Base-by-base conservation (phyloP, 2,888 invertebrate genomes). In the Lasioglossum vierecki region DNA sequence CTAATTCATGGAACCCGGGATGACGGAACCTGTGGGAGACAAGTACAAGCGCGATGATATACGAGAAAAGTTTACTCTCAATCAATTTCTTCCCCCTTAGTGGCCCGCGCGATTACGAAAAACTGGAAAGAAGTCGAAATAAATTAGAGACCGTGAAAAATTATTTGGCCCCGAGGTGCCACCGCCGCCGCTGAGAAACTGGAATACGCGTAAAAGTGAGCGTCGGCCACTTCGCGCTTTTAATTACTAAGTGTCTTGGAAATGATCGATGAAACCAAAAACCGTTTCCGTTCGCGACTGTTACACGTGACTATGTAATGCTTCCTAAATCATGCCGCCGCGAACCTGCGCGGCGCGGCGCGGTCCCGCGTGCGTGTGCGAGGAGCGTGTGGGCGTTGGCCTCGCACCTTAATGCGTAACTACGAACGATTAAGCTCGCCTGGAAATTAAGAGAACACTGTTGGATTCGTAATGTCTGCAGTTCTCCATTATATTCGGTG, bases 371-470 rank as follows among this genome's bases (percentile, higher is more conserved):
- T 22, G 39, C 39, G 22, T 22, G 22, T 22, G 35, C 0, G 68
- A 9, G 22, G 46, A 74, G 4, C 13, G 46, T 35, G 71, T 26
- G 46, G 53, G 66, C 70, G 73, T 53, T 35, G 49, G 73, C 71
- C 71, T 68, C 70, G 39, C 6, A 63, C 41, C n/a, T 80, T 76
- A 81, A 79, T 66, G 79, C 80, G 73, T 83, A 87, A 85, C 79
- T 83, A 76, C 83, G 70, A 87, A 80, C 85, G 80, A 84, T 88
- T 85, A 87, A 88, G 75, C 85, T 81, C 53, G 30, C 66, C 74
- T 30, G 60, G 81, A 85, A 87, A 87, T 81, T 83, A 81, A 88
- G 83, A 85, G 87, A 83, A 85, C 85, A 83, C 76, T 79, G 83
- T 78, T 74, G 79, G 71, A 85, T 87, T 77, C 76, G 66, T 76